Evolutionary conservation across 2,797 vertebrate genomes (phyloP), one percentile per base, ranked within the genome.

Genomic region (Paramormyrops hopkinsi): DNA sequence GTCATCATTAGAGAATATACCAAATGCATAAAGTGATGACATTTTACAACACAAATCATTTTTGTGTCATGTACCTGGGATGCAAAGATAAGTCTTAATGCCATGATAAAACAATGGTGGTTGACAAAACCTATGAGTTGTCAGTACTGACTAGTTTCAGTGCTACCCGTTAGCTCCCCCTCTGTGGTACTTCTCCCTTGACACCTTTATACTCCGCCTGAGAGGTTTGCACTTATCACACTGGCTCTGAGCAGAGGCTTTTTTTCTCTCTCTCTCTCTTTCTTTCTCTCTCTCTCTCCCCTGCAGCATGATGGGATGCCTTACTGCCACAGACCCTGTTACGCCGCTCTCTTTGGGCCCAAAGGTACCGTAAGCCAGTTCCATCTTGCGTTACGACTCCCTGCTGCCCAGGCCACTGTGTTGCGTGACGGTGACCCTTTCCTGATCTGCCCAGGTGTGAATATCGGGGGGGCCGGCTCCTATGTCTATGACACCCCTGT

Each of bases 381-480:
- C 82, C 11, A 5, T 17, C 46, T 22, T 53, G 9, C 2, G 11
- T 8, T 50, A 37, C 0, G 9, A 11, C 19, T 87, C 33, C 14
- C 17, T 46, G 54, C 9, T 4, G 4, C 5, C 85, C 12, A 17
- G 33, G 19, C 11, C 73, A 9, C 41, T 19, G 59, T 22, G 41
- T 14, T 44, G 46, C 3, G 14, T 29, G 29, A n/a, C 0, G 29
- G 48, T 84, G 54, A 50, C 54, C 44, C 82, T 19, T 29, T 88
- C 89, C 59, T 62, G 69, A 29, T 87, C 29, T 48, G 25, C 76
- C 33, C 90, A 99, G 98, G 98, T 0, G 98, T 99, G 92, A 99
- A 99, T 93, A 99, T 99, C 0, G 98, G 98, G 0, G 98, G 98
- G 0, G 98, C 98, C 0, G 98, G 98, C 29, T 99, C 98, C 11